Percentiles rank a stretch among this genome's conserved stretches.
Evolutionary conservation across 2,888 invertebrate genomes (phyloP).

Genomic region (Andrena flavipes): DNA sequence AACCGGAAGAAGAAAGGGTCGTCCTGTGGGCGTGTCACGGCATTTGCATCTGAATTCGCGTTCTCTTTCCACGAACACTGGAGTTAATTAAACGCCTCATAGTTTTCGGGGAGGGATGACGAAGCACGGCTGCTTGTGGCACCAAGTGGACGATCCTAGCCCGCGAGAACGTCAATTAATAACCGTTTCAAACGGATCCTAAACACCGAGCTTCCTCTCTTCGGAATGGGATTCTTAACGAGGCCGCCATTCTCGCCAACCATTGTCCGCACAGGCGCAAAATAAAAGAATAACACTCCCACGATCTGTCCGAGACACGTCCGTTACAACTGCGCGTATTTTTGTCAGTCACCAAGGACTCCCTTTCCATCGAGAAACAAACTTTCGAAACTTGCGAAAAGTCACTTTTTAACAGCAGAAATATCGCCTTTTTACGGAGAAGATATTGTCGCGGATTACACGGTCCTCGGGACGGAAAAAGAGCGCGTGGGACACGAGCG

Average conservation of each 20-base stretch:
- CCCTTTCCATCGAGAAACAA: neutral
- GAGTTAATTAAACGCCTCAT: conserved; percentile 80
- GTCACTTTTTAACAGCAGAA: no score
- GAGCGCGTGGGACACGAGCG: conserved; percentile 25
- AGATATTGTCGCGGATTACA: conserved; percentile 30
- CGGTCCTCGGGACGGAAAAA: neutral
- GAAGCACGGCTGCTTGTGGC: conserved; percentile 77
- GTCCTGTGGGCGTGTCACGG: conserved; percentile 66
- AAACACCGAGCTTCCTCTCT: conserved; percentile 19
- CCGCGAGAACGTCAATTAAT: conserved; percentile 73
- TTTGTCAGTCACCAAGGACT: neutral
- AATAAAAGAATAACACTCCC: no score
- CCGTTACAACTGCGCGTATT: neutral
- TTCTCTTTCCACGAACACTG: conserved; percentile 66
- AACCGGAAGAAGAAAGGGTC: conserved; percentile 65
- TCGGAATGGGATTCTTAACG: neutral
- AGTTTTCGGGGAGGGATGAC: conserved; percentile 76
- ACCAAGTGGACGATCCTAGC: conserved; percentile 77
- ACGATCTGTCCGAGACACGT: neutral
- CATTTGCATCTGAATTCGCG: conserved; percentile 77
- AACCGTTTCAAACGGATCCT: conserved; percentile 72
- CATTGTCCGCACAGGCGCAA: neutral
- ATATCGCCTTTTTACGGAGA: neutral
- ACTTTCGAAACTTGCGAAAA: neutral
- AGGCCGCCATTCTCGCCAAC: no score